Conservation (phyloP, 2,888 invertebrate species). For the Xestia rhomboidea region DNA sequence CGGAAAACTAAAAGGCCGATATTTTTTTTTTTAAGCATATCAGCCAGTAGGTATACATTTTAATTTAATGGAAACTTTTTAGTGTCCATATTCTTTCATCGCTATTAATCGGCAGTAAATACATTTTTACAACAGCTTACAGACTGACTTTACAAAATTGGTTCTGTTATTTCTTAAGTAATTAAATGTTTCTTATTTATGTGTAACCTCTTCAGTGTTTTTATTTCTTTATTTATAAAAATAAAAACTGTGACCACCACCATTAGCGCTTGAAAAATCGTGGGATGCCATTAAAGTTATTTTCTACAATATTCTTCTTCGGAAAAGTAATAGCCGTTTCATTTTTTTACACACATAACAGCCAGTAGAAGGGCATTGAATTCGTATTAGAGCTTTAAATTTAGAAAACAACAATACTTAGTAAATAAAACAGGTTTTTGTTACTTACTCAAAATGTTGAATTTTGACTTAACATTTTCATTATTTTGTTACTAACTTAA, state of each 20-base stretch:
- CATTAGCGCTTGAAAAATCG: not conserved
- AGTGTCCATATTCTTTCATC: not conserved
- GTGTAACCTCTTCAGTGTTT: slow-evolving; percentile 7
- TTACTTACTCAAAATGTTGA: not conserved
- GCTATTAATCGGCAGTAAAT: not conserved
- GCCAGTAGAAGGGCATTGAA: not conserved
- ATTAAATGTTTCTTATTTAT: not conserved
- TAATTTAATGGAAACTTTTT: not conserved
- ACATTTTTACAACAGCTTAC: not conserved
- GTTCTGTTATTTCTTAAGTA: not conserved
- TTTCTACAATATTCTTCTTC: not conserved
- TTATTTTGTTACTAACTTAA: not conserved
- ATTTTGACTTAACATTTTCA: not conserved
- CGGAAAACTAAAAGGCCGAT: not conserved
- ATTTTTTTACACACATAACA: not conserved
- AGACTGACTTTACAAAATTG: not conserved
- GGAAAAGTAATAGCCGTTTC: not conserved
- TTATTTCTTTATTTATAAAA: not conserved
- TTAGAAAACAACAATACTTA: not conserved
- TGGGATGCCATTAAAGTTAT: not conserved
- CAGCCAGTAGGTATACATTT: not conserved
- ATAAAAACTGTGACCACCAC: not conserved
- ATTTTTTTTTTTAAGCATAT: not conserved
- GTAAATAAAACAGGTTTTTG: not conserved
- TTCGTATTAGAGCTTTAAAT: no score